Conservation (phyloP, 1,140 invertebrate species). For the Babylonia areolata region DNA sequence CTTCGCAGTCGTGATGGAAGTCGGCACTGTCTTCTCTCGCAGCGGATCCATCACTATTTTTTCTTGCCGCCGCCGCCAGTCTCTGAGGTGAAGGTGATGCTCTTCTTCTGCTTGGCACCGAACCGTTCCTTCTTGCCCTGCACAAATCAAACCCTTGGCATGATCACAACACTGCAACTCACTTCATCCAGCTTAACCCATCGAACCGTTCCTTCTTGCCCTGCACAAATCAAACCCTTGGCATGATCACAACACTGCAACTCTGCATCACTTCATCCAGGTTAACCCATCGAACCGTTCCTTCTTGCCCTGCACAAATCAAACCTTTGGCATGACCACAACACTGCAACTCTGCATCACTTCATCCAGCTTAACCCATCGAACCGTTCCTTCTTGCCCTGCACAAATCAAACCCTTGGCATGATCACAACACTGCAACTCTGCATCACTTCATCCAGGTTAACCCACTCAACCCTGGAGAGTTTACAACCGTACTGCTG, state of each 20-base stretch:
- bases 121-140: conserved; percentile 25
- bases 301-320: too few species aligned
- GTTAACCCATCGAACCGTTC: background rate
- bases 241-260: background rate
- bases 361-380: too few species aligned
- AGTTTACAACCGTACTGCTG: too few species aligned
- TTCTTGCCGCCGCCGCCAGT: background rate
- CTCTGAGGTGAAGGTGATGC: conserved; percentile 15
- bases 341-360: too few species aligned
- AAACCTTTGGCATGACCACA: background rate
- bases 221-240: background rate
- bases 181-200: background rate
- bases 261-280: background rate
- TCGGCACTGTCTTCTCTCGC: too few species aligned
- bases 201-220: background rate
- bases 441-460: too few species aligned
- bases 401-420: too few species aligned
- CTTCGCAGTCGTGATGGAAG: too few species aligned
- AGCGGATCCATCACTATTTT: background rate
- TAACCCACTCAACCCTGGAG: too few species aligned
- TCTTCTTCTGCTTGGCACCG: conserved; percentile 25
- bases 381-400: too few species aligned
- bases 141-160: background rate
- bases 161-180: background rate
- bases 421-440: too few species aligned